Evolutionary conservation across 2,113 vertebrate species (phyloP), one percentile per base, ranked within the genome.

Genomic region (Addax nasomaculatus): DNA sequence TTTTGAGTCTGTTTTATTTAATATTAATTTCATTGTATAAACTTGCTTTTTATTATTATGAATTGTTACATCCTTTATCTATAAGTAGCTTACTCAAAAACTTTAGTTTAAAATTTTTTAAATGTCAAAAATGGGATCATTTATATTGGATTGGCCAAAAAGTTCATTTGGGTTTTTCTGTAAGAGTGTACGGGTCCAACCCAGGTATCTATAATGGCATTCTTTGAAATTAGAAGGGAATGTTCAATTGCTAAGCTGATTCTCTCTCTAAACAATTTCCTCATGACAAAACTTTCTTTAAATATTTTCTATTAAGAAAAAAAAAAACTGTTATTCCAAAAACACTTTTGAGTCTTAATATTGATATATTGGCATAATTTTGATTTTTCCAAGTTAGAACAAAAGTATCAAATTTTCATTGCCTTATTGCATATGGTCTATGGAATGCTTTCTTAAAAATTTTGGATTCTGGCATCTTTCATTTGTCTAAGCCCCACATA

Each of bases 201-300:
- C 70, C 39, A 76, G 70, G 23, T 76, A 89, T 95, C 70, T 97
- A 29, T 79, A 93, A 43, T 73, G n/a, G 62, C n/a, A 51, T 8
- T 95, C 67, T 97, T 96, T 92, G 39, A 96, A 98, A 78, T 49
- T 79, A 36, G 43, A 96, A 96, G 55, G 85, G 76, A 88, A 67
- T 83, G 19, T 93, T 96, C 39, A 92, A 4, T 47, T 89, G n/a
- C 51, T 51, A 9, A 92, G 33, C 36, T 89, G 76, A 57, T 96
- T 96, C 97, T 93, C 47, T 95, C 90, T 58, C 43, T 89, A n/a
- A 95, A 57, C 23, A 92, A 17, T 60, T 93, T 97, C 60, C 73
- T 93, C n/a, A 21, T 95, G 88, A 67, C 55, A 93, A 57, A 95
- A 92, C 3, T 47, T 94, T 76, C 39, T 62, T 67, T 78, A 58